These are phyloP conservation scores for Brachyhypopomus occidentalis DNA, from an alignment of 2,113 vertebrate species.

Conservation along the genomic window DNA sequence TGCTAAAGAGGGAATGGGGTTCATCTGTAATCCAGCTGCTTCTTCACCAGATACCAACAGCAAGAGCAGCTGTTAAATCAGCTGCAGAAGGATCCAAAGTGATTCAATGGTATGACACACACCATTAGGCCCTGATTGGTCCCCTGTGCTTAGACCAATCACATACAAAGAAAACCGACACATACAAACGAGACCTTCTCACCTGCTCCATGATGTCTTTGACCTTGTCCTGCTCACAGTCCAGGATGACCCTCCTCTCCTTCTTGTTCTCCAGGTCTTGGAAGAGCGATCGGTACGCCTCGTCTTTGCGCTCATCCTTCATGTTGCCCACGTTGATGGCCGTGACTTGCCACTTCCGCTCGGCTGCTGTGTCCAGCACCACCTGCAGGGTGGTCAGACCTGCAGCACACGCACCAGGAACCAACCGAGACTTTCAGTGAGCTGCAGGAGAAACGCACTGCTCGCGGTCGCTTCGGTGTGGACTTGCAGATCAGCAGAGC, in stretches of 20 bases:
- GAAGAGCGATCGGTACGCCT: slow-evolving; percentile 95
- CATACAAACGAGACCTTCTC: no score
- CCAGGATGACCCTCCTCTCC: slow-evolving; percentile 93
- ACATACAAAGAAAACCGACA: no score
- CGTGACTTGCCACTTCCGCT: slow-evolving; percentile 98
- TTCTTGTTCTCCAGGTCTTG: slow-evolving; percentile 98
- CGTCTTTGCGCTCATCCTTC: slow-evolving; percentile 97
- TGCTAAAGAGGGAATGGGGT: neutral
- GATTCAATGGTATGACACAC: neutral
- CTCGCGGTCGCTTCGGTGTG: no score
- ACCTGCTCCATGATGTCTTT: slow-evolving; percentile 99
- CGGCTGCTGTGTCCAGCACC: slow-evolving; percentile 94
- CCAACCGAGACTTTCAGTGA: neutral
- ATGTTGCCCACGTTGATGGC: slow-evolving; percentile 98
- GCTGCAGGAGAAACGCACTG: no score
- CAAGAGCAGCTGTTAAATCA: neutral
- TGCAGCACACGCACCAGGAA: slow-evolving; percentile 55
- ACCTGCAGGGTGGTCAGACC: slow-evolving; percentile 95
- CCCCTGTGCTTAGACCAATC: neutral
- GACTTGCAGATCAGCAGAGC: no score
- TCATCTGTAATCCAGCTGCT: neutral
- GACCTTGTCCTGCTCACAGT: slow-evolving; percentile 98
- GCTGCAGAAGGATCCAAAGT: neutral
- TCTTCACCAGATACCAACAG: neutral
- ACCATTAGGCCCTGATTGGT: neutral